Evolutionary conservation across 2,113 vertebrate species (phyloP), one percentile per base, ranked within the genome.

Genomic region (Mesembrinibis cayennensis): DNA sequence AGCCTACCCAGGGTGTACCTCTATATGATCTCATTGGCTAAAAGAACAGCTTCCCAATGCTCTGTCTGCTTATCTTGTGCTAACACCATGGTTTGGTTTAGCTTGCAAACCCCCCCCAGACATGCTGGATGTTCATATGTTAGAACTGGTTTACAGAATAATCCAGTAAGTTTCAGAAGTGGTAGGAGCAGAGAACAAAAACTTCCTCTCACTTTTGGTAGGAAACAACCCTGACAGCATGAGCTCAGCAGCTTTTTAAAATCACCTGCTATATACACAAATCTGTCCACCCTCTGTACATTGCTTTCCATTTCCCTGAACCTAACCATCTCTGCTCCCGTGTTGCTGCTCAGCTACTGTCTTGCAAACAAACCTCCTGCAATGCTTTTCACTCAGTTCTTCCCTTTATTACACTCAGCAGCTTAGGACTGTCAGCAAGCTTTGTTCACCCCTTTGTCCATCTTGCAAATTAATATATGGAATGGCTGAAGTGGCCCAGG

Each of bases 41-140:
- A 40, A 90, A 72, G 22, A 59, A 19, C 25, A 63, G 27, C 27
- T 82, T 83, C 30, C 42, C 15, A 5, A 20, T 29, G 16, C 45
- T 83, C 59, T 47, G 16, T 8, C 30, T 36, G 23, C 34, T 52
- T 61, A 79, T 6, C 42, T 47, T 53, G 21, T 40, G 47, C 83
- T 74, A 44, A 25, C 29, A 49, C 16, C 13, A 6, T 19, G 13
- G 47, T 44, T 74, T 62, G 45, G 45, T 66, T 62, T 59, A 74
- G 21, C 20, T 32, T 74, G 45, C 49, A 74, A 34, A 0, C 2
- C 2, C 15, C 10, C 4, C 16, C 3, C 11, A 7, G 16, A 4
- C 8, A 1, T 6, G 6, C 45, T 59, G 10, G 8, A 29, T 66
- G 23, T 25, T 14, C 4, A 27, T 11, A 34, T 0, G 4, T 30